Percentiles rank a stretch among this genome's conserved stretches.
These are phyloP conservation scores for Lemur catta DNA, from an alignment of 2,797 vertebrate species.

Conservation along the genomic window DNA sequence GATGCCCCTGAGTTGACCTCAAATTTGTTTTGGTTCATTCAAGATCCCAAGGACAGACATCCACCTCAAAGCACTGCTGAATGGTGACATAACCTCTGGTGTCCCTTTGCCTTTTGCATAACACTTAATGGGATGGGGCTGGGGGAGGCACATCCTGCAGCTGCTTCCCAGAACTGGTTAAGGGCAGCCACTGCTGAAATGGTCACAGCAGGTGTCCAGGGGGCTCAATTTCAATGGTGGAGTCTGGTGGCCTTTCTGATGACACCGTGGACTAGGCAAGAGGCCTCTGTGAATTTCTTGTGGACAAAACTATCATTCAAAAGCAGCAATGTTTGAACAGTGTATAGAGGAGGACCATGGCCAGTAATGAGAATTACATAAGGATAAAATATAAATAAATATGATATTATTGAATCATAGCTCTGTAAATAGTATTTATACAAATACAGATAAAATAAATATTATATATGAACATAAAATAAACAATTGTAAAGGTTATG, in stretches of 20 bases:
- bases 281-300: neutral
- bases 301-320: neutral
- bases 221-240: fast-evolving
- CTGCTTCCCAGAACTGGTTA: neutral
- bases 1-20: conserved; percentile 18
- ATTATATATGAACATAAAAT: neutral
- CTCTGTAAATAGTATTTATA: neutral
- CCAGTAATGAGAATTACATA: neutral
- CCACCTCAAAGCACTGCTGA: neutral
- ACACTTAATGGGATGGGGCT: neutral
- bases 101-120: neutral
- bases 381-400: neutral
- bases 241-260: neutral
- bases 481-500: neutral
- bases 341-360: neutral
- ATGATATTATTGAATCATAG: neutral
- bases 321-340: neutral
- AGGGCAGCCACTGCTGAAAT: neutral
- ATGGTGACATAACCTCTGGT: neutral
- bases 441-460: neutral
- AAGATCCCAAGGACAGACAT: neutral
- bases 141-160: neutral
- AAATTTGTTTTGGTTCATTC: conserved; percentile 57
- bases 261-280: neutral
- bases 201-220: neutral